A percentile compares a stretch with the other conserved stretches of the same genome.
Evolutionary conservation across 2,888 invertebrate species (phyloP).

Genomic region (Dendrolimus pini): DNA sequence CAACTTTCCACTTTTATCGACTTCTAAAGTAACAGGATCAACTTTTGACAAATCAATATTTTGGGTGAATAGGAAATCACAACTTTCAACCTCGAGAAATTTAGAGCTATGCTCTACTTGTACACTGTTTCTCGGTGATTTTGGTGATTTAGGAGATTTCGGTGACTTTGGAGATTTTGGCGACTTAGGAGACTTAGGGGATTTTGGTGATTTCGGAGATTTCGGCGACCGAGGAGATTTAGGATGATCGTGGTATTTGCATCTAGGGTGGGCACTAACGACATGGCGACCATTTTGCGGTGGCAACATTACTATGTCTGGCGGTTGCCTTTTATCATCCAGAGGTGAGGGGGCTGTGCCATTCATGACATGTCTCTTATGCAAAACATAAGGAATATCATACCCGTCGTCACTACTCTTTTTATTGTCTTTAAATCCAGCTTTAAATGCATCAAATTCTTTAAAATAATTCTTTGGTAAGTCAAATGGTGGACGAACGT

Average conservation of each 20-base stretch:
- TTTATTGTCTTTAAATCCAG: constrained; percentile 67
- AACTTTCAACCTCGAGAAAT: constrained; percentile 70
- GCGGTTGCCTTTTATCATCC: constrained; percentile 58
- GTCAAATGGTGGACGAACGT: constrained; percentile 81
- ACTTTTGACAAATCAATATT: constrained; percentile 85
- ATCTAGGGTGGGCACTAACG: constrained; percentile 63
- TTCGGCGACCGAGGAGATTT: constrained; percentile 68
- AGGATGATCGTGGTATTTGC: constrained; percentile 71
- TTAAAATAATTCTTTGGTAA: constrained; percentile 84
- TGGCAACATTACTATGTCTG: constrained; percentile 64
- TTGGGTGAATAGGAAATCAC: constrained; percentile 83
- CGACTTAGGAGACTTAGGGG: constrained; percentile 80
- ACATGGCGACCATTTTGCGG: constrained; percentile 66
- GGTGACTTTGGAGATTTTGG: constrained; percentile 79
- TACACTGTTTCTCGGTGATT: constrained; percentile 64
- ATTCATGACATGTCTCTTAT: constrained; percentile 91
- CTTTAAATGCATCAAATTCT: constrained; percentile 78
- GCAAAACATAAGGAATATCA: constrained; percentile 90
- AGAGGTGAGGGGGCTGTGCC: constrained; percentile 83
- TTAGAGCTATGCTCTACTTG: constrained; percentile 56
- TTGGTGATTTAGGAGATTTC: constrained; percentile 73
- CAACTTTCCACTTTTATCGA: constrained; percentile 79
- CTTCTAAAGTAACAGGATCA: constrained; percentile 83
- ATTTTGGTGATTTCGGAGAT: constrained; percentile 76
- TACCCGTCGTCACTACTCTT: constrained; percentile 73